phyloP scores from a whole-genome alignment of 2,797 vertebrate genomes.

The Ibycter americanus region DNA sequence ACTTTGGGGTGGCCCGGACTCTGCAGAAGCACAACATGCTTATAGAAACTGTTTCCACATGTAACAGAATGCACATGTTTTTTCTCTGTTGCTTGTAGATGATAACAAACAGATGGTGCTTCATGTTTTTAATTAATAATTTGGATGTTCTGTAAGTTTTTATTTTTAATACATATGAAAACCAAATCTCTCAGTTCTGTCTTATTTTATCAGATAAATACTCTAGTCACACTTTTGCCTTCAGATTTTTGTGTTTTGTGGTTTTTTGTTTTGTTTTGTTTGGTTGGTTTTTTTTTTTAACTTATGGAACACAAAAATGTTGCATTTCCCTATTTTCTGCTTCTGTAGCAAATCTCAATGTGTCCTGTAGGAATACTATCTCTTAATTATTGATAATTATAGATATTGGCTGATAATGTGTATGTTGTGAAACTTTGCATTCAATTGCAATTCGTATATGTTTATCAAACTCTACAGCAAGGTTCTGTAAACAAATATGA shows the following conservation, averaged over 20 bases:
- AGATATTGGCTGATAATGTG: neutral
- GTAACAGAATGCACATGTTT: neutral
- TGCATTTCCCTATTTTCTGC: neutral
- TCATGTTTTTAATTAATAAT: neutral
- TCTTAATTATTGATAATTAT: neutral
- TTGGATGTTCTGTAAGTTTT: neutral
- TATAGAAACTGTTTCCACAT: neutral
- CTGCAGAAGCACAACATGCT: neutral
- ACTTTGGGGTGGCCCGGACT: neutral
- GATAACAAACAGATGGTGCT: neutral
- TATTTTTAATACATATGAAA: neutral
- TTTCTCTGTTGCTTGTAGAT: neutral
- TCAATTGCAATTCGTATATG: neutral
- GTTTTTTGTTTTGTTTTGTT: accelerated
- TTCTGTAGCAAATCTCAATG: neutral
- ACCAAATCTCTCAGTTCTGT: neutral
- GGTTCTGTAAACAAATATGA: neutral
- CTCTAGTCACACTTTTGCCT: neutral
- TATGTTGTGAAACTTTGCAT: neutral
- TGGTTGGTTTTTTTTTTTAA: neutral
- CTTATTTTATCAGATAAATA: neutral
- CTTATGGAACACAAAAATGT: accelerated
- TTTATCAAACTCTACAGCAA: neutral
- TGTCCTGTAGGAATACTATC: neutral
- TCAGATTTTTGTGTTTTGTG: neutral